These are phyloP conservation scores for Tapirus terrestris DNA, from an alignment of 2,113 vertebrate genomes.

Conservation along the genomic window DNA sequence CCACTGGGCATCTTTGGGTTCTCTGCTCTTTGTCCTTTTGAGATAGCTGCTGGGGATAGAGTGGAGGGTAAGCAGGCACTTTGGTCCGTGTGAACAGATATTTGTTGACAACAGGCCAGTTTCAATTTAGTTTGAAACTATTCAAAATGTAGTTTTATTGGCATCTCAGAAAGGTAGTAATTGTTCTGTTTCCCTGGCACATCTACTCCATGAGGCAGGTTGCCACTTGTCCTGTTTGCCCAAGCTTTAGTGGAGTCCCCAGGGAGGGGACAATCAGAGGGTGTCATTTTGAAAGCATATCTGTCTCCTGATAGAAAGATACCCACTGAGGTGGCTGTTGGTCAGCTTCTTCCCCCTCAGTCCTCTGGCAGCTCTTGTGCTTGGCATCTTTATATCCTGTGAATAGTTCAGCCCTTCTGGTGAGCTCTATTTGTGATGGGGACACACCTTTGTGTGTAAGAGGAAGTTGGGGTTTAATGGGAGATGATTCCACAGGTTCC, in stretches of 20 bases:
- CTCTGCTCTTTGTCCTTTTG: neutral
- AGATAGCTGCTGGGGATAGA: neutral
- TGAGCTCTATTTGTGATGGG: neutral
- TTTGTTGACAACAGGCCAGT: conserved; percentile 40
- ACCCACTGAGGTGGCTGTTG: neutral
- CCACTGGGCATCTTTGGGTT: neutral
- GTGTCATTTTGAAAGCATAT: neutral
- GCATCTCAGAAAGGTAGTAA: conserved; percentile 57
- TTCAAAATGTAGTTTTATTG: conserved; percentile 59
- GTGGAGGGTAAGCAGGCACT: neutral
- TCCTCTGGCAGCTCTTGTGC: neutral
- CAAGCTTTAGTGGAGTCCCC: neutral
- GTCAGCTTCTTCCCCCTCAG: neutral
- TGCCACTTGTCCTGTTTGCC: conserved; percentile 60
- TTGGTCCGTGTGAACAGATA: conserved; percentile 16
- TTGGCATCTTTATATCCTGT: neutral
- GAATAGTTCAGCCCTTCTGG: neutral
- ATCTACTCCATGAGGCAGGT: neutral
- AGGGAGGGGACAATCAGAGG: neutral
- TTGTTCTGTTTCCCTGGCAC: conserved; percentile 58
- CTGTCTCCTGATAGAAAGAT: neutral
- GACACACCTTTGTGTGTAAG: neutral
- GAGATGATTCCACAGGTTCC: neutral
- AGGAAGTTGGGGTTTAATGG: neutral
- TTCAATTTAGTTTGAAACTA: conserved; percentile 60